Conservation (phyloP, 2,113 vertebrate genomes). For the Scalopus aquaticus region DNA sequence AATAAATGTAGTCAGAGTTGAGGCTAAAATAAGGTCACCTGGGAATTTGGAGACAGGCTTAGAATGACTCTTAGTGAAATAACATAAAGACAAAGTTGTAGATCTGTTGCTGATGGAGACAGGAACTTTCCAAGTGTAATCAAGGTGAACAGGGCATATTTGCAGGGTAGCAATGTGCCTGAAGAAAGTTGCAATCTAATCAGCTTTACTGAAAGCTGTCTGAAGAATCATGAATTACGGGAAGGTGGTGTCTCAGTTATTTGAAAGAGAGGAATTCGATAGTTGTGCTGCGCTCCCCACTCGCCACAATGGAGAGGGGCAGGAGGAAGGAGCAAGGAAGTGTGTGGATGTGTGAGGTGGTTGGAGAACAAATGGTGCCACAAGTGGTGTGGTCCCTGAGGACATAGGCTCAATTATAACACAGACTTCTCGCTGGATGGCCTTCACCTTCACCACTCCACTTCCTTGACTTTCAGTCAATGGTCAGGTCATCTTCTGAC, state of each 20-base stretch:
- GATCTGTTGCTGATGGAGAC: background rate
- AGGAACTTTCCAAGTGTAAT: conserved; percentile 14
- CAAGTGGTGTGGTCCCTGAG: background rate
- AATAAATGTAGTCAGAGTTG: conserved; percentile 28
- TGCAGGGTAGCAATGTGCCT: background rate
- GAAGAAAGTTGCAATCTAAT: conserved; percentile 28
- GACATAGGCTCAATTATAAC: background rate
- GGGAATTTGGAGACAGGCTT: conserved; percentile 31
- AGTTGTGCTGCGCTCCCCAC: background rate
- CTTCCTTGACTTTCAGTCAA: background rate
- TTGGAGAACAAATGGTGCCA: background rate
- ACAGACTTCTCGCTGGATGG: background rate
- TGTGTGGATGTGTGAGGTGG: background rate
- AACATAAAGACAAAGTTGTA: background rate
- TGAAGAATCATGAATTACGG: conserved; percentile 32
- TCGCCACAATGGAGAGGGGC: background rate
- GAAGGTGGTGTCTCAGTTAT: background rate
- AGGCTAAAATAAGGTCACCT: background rate
- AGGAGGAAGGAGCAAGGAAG: background rate
- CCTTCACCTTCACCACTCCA: background rate
- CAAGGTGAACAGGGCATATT: background rate
- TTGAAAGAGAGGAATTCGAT: conserved; percentile 14
- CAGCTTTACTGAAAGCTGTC: conserved; percentile 19
- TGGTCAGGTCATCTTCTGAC: background rate
- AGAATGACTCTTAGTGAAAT: conserved; percentile 1